Evolutionary conservation across 2,797 vertebrate species (phyloP).

Genomic region (Xerus rutilus): DNA sequence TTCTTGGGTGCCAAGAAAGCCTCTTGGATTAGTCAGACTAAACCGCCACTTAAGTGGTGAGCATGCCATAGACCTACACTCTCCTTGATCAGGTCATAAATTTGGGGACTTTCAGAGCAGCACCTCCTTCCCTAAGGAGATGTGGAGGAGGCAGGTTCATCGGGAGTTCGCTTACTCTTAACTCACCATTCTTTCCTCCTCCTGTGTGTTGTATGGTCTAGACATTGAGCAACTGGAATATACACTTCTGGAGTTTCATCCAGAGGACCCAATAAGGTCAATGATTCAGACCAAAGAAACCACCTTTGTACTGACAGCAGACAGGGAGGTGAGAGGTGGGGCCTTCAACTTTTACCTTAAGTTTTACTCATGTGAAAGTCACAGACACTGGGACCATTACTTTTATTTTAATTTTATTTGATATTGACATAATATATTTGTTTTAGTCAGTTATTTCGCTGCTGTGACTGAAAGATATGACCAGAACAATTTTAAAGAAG

Average conservation of each 20-base stretch:
- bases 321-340: neutral
- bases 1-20: constrained; percentile 85
- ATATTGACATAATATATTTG: neutral
- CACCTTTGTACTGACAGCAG: neutral
- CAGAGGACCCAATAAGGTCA: neutral
- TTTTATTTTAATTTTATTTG: neutral
- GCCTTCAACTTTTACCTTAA: neutral
- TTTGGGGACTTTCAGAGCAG: constrained; percentile 78
- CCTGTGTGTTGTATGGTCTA: neutral
- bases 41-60: constrained; percentile 84
- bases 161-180: constrained; percentile 61
- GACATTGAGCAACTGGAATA: neutral
- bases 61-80: constrained; percentile 82
- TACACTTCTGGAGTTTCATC: neutral
- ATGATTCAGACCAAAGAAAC: constrained; percentile 18
- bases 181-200: neutral
- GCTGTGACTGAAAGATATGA: no score
- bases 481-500: no score
- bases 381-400: neutral
- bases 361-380: constrained; percentile 30
- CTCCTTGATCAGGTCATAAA: constrained; percentile 88
- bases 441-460: no score
- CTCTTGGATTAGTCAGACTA: constrained; percentile 88
- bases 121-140: constrained; percentile 65
- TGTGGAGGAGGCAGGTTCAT: constrained; percentile 64